These are phyloP conservation scores for Perca fluviatilis DNA, from an alignment of 2,113 vertebrate genomes.

Conservation along the genomic window DNA sequence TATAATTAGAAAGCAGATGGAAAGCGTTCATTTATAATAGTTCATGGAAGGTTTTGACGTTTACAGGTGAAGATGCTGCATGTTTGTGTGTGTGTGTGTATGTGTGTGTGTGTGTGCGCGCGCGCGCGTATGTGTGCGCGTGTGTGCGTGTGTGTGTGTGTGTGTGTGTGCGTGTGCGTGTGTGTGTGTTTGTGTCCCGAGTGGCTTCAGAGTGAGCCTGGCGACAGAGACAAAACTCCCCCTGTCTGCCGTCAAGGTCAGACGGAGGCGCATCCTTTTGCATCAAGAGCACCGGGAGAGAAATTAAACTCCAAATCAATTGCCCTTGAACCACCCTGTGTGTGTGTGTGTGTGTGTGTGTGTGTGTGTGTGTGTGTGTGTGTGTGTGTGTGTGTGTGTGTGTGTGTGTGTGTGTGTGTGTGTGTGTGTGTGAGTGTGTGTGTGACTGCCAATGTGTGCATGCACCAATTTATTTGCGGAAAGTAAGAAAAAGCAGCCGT, in stretches of 20 bases:
- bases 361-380: neutral
- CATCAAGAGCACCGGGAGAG: conserved; percentile 73
- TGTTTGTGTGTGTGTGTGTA: conserved; percentile 18
- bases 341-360: neutral
- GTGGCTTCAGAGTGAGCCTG: conserved; percentile 27
- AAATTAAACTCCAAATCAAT: conserved; percentile 85
- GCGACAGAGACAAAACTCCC: conserved; percentile 65
- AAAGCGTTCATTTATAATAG: conserved; percentile 66
- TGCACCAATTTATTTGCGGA: conserved; percentile 32
- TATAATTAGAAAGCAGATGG: conserved; percentile 78
- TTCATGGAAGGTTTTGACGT: conserved; percentile 39
- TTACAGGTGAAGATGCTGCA: conserved; percentile 48
- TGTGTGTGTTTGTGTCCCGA: conserved; percentile 20
- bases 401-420: neutral
- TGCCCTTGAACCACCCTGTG: conserved; percentile 68
- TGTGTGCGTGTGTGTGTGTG: neutral
- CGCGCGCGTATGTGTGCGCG: conserved; percentile 2
- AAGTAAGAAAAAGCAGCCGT: conserved; percentile 29
- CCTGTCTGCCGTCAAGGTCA: conserved; percentile 80
- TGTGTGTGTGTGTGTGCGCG: neutral
- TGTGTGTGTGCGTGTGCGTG: conserved; percentile 6
- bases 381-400: neutral
- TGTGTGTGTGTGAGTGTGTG: neutral
- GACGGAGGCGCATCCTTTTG: conserved; percentile 73
- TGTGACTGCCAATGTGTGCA: conserved; percentile 21